These are phyloP conservation scores for Epirrhoe tristata DNA, from an alignment of 2,888 invertebrate species.

Conservation along the genomic window DNA sequence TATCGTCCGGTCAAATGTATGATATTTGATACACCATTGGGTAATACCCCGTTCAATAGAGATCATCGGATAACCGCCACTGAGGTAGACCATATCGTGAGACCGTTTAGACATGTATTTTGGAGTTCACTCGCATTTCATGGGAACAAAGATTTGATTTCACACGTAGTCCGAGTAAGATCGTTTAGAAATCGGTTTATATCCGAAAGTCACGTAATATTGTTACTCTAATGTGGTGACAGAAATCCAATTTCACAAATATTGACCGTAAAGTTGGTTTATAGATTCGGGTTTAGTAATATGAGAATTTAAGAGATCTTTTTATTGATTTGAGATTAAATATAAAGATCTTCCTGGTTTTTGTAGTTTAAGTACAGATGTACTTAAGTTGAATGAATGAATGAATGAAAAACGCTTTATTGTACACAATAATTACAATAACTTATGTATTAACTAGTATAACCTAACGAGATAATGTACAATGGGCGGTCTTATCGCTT, in stretches of 20 bases:
- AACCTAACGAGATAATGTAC: too few species aligned
- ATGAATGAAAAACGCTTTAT: too few species aligned
- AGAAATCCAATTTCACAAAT: constrained; percentile 48
- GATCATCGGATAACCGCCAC: constrained; percentile 69
- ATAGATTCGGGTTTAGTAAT: constrained; percentile 35
- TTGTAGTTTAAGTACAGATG: neutral
- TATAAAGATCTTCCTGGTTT: constrained; percentile 2
- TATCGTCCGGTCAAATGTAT: constrained; percentile 57
- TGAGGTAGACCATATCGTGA: constrained; percentile 74
- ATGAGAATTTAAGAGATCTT: constrained; percentile 12
- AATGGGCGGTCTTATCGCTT: too few species aligned
- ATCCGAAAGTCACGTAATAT: constrained; percentile 59
- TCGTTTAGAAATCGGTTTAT: constrained; percentile 54
- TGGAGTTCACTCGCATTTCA: constrained; percentile 67
- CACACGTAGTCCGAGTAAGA: constrained; percentile 60
- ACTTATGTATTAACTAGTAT: too few species aligned
- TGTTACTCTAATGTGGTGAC: constrained; percentile 45
- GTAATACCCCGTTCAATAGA: constrained; percentile 56
- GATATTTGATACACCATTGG: constrained; percentile 69
- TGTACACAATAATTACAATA: too few species aligned
- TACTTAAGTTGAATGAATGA: too few species aligned
- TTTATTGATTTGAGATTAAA: constrained; percentile 18
- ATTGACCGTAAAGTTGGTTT: constrained; percentile 46
- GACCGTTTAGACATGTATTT: constrained; percentile 61
- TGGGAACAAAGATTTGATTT: constrained; percentile 70